Conservation (phyloP, 2,888 invertebrate species). For the Fissipunctia ypsillon region DNA sequence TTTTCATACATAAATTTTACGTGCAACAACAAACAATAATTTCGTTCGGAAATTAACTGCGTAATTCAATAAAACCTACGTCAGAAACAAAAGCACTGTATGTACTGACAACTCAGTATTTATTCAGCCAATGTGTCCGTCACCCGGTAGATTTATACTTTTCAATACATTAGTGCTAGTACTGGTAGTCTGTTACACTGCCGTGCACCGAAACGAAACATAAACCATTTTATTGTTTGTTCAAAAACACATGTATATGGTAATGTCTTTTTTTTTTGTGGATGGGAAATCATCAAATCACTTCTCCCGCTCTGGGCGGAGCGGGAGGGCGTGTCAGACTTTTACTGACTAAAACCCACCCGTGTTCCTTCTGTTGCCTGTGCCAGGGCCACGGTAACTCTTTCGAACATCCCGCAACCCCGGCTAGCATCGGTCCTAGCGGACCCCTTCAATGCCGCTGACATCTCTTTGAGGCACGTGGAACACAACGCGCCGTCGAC, state of each 20-base stretch:
- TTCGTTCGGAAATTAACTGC: slow-evolving; percentile 7
- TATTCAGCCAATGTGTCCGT: slow-evolving; percentile 56
- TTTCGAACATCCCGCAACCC: too few relatives aligned
- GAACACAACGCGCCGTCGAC: too few relatives aligned
- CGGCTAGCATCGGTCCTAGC: too few relatives aligned
- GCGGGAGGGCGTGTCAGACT: too few relatives aligned
- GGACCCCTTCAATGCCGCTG: too few relatives aligned
- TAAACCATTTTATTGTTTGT: slow-evolving; percentile 37
- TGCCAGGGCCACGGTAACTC: too few relatives aligned
- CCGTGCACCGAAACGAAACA: slow-evolving; percentile 24
- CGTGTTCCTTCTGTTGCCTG: too few relatives aligned
- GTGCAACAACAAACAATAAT: not conserved
- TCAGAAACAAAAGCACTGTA: slow-evolving; percentile 25
- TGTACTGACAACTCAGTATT: slow-evolving; percentile 28
- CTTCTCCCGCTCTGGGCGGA: too few relatives aligned
- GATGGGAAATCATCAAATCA: too few relatives aligned
- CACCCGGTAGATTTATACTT: slow-evolving; percentile 33
- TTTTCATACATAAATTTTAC: not conserved
- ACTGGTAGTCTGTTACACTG: slow-evolving; percentile 12
- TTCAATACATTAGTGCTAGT: slow-evolving; percentile 17
- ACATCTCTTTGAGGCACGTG: too few relatives aligned
- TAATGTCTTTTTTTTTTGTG: too few relatives aligned
- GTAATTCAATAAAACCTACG: slow-evolving; percentile 17
- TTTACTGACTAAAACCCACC: too few relatives aligned
- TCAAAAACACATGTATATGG: slow-evolving; percentile 38